A percentile compares a stretch with the other conserved stretches of the same genome.
Conservation (phyloP, 1,140 invertebrate species). For the Daktulosphaira vitifoliae region DNA sequence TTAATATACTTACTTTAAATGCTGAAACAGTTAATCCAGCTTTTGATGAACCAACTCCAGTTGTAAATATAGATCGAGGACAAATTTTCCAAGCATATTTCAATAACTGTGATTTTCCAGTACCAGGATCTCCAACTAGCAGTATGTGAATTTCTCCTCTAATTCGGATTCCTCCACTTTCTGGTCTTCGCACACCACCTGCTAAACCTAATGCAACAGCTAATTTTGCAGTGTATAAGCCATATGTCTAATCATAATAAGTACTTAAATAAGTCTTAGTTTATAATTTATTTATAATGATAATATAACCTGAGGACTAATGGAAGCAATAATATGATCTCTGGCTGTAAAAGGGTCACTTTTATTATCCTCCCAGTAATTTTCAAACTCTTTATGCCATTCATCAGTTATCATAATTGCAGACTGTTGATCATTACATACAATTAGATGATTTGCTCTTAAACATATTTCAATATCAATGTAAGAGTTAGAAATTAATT, state of each 20-base stretch:
- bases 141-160: slow-evolving; percentile 77
- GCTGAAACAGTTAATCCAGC: slow-evolving; percentile 84
- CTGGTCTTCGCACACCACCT: slow-evolving; percentile 54
- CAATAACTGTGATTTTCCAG: slow-evolving; percentile 82
- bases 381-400: slow-evolving; percentile 58
- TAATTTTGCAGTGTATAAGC: slow-evolving; percentile 78
- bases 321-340: slow-evolving; percentile 68
- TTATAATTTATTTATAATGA: background rate
- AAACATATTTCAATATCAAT: slow-evolving; percentile 63
- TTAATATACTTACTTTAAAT: slow-evolving; percentile 46
- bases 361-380: slow-evolving; percentile 64
- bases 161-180: slow-evolving; percentile 49
- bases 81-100: slow-evolving; percentile 65
- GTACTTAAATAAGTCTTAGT: background rate
- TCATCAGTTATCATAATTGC: slow-evolving; percentile 57
- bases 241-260: slow-evolving; percentile 58
- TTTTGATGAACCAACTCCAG: slow-evolving; percentile 73
- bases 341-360: slow-evolving; percentile 58
- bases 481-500: slow-evolving; percentile 49
- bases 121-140: slow-evolving; percentile 83
- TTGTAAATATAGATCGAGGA: slow-evolving; percentile 71
- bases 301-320: slow-evolving; percentile 66
- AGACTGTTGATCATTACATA: slow-evolving; percentile 59
- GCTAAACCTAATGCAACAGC: slow-evolving; percentile 64
- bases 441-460: slow-evolving; percentile 63